Base-by-base conservation (phyloP, 2,113 vertebrate species). In the Stigmatopora nigra region DNA sequence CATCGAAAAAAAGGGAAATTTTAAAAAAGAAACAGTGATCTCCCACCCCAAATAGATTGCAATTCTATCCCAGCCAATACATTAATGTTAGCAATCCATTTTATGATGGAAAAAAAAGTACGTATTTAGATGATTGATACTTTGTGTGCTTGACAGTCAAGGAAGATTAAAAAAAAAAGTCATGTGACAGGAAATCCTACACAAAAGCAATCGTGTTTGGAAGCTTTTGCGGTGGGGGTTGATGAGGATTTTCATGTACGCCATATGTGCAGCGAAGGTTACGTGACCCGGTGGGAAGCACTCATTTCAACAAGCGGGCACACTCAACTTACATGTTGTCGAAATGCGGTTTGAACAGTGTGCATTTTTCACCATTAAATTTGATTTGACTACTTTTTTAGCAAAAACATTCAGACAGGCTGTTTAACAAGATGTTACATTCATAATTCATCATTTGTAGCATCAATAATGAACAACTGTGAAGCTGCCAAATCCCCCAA, bases 391-490 rank as follows among this genome's bases (percentile, higher is more conserved):
- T 17, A 41, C 58, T 12, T 61, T 31, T 61, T 41, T 31, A 31
- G 20, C 22, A 56, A 56, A 41, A 56, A 56, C 53, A 56, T 56
- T 31, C 53, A 41, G 38, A 17, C 57, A 59, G 16, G 66, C 68
- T 70, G 79, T 70, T 71, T 63, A 74, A 81, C 72, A 71, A 52
- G 63, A 63, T 75, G 56, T 62, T 31, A 45, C 36, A 56, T 87
- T 63, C 73, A 87, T 82, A 77, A 88, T 87, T 84, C 77, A 88
- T 82, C 7, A 3, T 63, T 49, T 66, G 63, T 73, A 73, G 82
- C 71, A 82, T 86, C 76, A 80, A 85, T 83, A 82, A 88, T 84
- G 75, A 70, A 88, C 49, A 19, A 9, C 79, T 63, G 31, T 49
- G 56, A 53, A 53, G 62, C 20, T 1, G 49, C 20, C 17, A 38